Evolutionary conservation across 2,888 invertebrate species (phyloP), one percentile per base, ranked within the genome.

Genomic region (Allolobophora icterica): DNA sequence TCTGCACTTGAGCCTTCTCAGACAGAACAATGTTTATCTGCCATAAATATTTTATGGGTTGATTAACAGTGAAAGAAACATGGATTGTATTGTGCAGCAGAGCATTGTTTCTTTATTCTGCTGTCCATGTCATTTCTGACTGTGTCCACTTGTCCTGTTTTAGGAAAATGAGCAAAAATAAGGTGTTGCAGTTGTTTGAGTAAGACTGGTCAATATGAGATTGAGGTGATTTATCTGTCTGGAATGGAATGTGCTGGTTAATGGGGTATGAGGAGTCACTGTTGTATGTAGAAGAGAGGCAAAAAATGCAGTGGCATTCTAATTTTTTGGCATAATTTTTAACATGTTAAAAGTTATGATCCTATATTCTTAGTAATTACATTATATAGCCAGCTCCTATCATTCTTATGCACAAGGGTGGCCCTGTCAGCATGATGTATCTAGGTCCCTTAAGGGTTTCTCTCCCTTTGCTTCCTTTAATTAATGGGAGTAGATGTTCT

Each of bases 11-110:
- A n/a, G 71, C 71, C 30, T 2, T n/a, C 71, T 71, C 71, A 71
- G 71, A n/a, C 71, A n/a, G n/a, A 71, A n/a, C 71, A 6, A 71
- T 71, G 71, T 71, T 71, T 71, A 71, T 71, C 71, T 71, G n/a
- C 71, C 71, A 71, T 71, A n/a, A 71, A 71, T 71, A 71, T 71
- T 71, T 71, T 71, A 71, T n/a, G n/a, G n/a, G 30, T 71, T 71
- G 71, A 71, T 71, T 71, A 71, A 71, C 71, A n/a, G 71, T 71
- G 71, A 71, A n/a, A 71, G 71, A 71, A n/a, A n/a, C 71, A 71
- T 13, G n/a, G 71, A 8, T n/a, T 71, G 71, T 71, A n/a, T n/a
- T 71, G 71, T 71, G n/a, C 71, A n/a, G n/a, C 71, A n/a, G 71
- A 13, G n/a, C 71, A 71, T 30, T 71, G 71, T 71, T 71, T 71